Conservation (phyloP, 92 coral and sea anemone genomes). For the Meandrina meandrites region DNA sequence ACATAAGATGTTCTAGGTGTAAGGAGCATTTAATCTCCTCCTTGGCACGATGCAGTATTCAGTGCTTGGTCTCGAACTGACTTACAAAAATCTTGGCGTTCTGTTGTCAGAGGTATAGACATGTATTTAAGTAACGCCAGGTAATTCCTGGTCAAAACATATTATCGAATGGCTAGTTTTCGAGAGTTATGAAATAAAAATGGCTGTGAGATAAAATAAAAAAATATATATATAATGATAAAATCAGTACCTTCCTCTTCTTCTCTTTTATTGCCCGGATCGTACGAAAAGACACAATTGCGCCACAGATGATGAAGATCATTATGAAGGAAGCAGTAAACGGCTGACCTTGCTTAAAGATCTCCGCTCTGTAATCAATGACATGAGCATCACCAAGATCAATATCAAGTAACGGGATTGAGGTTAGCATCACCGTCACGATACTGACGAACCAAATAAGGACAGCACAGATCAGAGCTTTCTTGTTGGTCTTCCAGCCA, state of each 20-base stretch:
- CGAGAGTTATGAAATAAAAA: no score
- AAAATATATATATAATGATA: no score
- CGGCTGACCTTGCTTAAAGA: background rate
- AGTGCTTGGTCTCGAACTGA: no score
- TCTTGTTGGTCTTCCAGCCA: background rate
- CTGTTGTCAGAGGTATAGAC: no score
- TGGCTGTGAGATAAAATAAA: no score
- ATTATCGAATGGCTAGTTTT: no score
- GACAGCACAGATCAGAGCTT: background rate
- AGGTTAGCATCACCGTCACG: background rate
- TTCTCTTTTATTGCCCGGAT: background rate
- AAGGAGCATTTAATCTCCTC: no score
- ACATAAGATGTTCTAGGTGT: no score
- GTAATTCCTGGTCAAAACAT: no score
- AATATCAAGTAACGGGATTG: background rate
- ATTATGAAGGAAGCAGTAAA: background rate
- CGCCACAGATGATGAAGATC: background rate
- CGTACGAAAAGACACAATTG: background rate
- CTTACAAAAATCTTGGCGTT: no score
- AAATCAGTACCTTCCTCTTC: background rate
- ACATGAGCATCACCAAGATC: slow-evolving; percentile 9
- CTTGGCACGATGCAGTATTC: no score
- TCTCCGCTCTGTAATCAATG: background rate
- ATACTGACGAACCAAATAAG: slow-evolving; percentile 10
- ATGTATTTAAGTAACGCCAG: no score